Conservation (phyloP, 2,113 vertebrate genomes). For the Gymnocephalus cernua region DNA sequence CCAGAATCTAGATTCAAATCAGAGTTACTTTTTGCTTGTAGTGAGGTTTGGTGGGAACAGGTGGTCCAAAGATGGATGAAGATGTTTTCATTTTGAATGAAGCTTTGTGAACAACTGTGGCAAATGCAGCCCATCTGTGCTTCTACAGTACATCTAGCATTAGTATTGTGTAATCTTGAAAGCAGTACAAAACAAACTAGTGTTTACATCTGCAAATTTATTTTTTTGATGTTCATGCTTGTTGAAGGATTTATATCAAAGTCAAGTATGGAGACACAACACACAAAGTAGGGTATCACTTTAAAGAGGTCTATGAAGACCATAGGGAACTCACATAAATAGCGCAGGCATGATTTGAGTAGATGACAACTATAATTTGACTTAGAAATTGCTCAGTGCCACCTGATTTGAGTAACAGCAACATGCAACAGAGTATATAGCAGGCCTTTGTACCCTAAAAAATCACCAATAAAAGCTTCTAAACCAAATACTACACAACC, state of each 20-base stretch:
- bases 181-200: neutral
- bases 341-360: neutral
- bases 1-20: neutral
- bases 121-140: neutral
- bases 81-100: neutral
- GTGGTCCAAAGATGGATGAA: neutral
- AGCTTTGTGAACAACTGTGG: neutral
- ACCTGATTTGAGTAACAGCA: neutral
- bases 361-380: neutral
- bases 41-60: neutral
- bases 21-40: neutral
- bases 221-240: neutral
- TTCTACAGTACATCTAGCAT: neutral
- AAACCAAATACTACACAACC: no score
- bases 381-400: neutral
- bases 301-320: neutral
- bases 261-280: neutral
- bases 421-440: no score
- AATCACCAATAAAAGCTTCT: no score
- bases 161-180: neutral
- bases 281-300: neutral
- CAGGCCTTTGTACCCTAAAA: no score
- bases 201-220: neutral
- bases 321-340: neutral
- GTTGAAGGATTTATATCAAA: neutral